phyloP scores from a whole-genome alignment of 2,113 vertebrate species.

The Romanogobio albipinnatus region DNA sequence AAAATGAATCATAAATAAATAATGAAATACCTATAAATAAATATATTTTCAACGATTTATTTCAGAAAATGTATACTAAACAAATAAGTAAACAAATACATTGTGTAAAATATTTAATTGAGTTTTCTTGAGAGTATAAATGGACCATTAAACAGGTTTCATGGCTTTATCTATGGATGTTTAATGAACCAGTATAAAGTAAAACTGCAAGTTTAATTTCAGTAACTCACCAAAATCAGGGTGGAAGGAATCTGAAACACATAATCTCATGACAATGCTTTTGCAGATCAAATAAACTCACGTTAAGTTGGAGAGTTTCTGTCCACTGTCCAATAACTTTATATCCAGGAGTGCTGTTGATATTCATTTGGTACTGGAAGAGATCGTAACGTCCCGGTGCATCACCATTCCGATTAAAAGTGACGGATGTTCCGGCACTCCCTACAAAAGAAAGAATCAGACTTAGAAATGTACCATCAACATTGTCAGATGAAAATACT shows the following conservation, averaged over 20 bases:
- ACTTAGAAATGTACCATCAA: neutral
- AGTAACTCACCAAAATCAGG: neutral
- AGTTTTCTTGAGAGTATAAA: conserved; percentile 43
- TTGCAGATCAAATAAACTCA: conserved; percentile 71
- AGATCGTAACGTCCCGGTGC: conserved; percentile 93
- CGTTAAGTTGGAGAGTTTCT: conserved; percentile 89
- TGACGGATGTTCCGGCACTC: conserved; percentile 90
- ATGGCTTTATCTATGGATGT: neutral
- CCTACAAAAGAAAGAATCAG: conserved; percentile 71
- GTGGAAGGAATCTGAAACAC: neutral
- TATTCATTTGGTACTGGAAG: conserved; percentile 91
- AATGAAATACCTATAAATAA: too few species aligned
- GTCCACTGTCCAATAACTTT: conserved; percentile 91
- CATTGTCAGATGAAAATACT: neutral
- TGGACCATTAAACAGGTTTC: neutral
- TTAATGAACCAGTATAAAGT: neutral
- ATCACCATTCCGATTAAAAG: conserved; percentile 94
- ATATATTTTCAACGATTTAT: neutral
- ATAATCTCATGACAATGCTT: neutral
- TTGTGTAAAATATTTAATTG: neutral
- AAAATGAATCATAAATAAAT: too few species aligned
- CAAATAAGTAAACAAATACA: neutral
- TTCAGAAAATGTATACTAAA: neutral
- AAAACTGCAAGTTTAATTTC: neutral
- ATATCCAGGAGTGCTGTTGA: conserved; percentile 82